These are phyloP conservation scores for Alloplasta piceator DNA, from an alignment of 2,888 invertebrate species.

Conservation along the genomic window DNA sequence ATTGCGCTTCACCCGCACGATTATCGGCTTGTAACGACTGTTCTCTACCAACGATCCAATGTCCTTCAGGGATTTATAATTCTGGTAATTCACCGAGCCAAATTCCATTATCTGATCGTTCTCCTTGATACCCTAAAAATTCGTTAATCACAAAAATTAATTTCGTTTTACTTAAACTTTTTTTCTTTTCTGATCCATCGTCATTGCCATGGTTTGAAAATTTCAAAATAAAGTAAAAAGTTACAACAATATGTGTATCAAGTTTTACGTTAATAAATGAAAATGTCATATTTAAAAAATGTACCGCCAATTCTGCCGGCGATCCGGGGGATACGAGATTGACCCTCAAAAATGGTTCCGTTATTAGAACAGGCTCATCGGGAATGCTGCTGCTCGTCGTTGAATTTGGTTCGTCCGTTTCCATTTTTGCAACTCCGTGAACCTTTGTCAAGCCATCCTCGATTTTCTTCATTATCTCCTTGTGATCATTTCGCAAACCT, in stretches of 20 bases:
- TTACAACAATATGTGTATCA: too few relatives aligned
- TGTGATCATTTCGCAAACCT: slow-evolving; percentile 96
- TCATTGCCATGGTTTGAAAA: not conserved
- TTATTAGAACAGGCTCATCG: slow-evolving; percentile 73
- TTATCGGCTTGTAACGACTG: slow-evolving; percentile 85
- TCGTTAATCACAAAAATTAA: too few relatives aligned
- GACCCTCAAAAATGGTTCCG: slow-evolving; percentile 88
- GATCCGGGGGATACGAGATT: slow-evolving; percentile 90
- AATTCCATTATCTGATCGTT: slow-evolving; percentile 91
- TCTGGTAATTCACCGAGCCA: slow-evolving; percentile 89
- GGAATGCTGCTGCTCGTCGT: slow-evolving; percentile 64
- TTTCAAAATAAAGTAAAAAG: too few relatives aligned
- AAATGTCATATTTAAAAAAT: slow-evolving; percentile 76
- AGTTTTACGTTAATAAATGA: too few relatives aligned
- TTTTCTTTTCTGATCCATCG: too few relatives aligned
- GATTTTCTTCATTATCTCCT: slow-evolving; percentile 92
- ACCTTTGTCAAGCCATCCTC: slow-evolving; percentile 90
- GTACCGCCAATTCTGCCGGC: slow-evolving; percentile 93
- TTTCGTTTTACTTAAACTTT: too few relatives aligned
- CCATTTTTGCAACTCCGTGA: slow-evolving; percentile 83
- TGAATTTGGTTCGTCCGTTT: slow-evolving; percentile 62
- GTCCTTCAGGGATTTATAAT: slow-evolving; percentile 89
- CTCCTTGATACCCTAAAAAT: slow-evolving; percentile 87
- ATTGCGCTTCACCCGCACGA: slow-evolving; percentile 85
- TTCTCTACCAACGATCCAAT: slow-evolving; percentile 88